Percentiles rank a stretch among this genome's conserved stretches.
phyloP scores from a whole-genome alignment of 2,888 invertebrate genomes.

The Sarcophaga rosellei region DNA sequence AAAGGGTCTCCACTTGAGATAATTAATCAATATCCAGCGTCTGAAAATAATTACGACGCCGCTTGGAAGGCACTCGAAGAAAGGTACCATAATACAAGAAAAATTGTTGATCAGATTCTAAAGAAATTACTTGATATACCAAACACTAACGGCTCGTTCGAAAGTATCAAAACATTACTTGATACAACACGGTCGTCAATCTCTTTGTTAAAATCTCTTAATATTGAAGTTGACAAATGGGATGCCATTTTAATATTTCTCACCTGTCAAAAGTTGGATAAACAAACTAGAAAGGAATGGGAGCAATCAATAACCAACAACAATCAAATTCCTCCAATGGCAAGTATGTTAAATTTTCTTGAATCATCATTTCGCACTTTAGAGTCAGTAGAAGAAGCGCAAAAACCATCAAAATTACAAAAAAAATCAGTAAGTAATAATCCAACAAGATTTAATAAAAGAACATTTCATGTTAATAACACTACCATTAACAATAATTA shows the following conservation, averaged over 20 bases:
- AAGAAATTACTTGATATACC: background rate
- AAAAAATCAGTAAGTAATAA: background rate
- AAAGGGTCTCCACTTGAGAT: conserved; percentile 32
- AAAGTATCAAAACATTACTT: background rate
- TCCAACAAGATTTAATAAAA: conserved; percentile 7
- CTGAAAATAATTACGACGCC: conserved; percentile 20
- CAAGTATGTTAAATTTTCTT: conserved; percentile 23
- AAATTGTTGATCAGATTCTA: conserved; percentile 24
- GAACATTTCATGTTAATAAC: conserved; percentile 12
- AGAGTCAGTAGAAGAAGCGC: conserved; percentile 25
- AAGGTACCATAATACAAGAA: conserved; percentile 30
- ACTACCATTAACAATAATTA: conserved; percentile 16
- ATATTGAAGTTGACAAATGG: conserved; percentile 23
- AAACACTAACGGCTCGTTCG: too few species aligned
- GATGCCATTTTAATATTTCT: conserved; percentile 29
- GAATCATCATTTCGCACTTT: conserved; percentile 26
- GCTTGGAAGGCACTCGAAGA: conserved; percentile 17
- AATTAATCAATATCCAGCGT: conserved; percentile 34
- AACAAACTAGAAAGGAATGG: conserved; percentile 30
- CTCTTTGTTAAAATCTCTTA: conserved; percentile 10
- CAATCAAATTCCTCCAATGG: background rate
- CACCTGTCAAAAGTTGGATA: conserved; percentile 21
- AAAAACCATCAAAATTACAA: background rate
- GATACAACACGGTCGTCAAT: conserved; percentile 25
- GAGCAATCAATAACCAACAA: conserved; percentile 5